phyloP scores from a whole-genome alignment of 2,888 invertebrate species.

The Drosophila neonasuta region DNA sequence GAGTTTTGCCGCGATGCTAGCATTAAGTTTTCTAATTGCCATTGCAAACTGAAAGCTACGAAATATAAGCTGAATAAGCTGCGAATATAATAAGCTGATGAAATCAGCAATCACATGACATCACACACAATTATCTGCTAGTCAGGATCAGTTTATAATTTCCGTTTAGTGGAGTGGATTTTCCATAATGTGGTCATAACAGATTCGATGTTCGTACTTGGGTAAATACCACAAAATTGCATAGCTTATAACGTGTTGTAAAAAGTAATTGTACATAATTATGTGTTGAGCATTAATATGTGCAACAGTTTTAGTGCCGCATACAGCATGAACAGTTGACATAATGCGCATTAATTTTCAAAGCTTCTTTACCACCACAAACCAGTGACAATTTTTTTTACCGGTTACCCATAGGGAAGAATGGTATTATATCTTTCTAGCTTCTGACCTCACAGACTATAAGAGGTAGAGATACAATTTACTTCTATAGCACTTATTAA shows the following conservation, averaged over 20 bases:
- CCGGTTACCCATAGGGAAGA: too few species aligned
- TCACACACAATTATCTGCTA: slow-evolving; percentile 21
- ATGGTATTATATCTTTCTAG: too few species aligned
- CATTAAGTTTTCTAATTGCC: slow-evolving; percentile 65
- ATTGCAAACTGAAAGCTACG: slow-evolving; percentile 47
- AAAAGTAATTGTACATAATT: slow-evolving; percentile 53
- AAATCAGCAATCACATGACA: slow-evolving; percentile 27
- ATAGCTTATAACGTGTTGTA: slow-evolving; percentile 38
- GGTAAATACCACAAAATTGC: slow-evolving; percentile 47
- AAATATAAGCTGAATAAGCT: slow-evolving; percentile 28
- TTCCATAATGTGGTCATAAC: slow-evolving; percentile 34
- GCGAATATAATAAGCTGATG: slow-evolving; percentile 53
- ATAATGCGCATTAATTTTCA: neutral
- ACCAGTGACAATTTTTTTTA: neutral
- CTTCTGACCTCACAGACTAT: too few species aligned
- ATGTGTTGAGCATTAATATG: neutral
- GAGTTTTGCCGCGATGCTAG: slow-evolving; percentile 13
- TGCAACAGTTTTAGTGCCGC: slow-evolving; percentile 27
- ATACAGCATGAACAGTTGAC: neutral
- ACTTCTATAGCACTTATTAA: too few species aligned
- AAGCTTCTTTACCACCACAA: neutral
- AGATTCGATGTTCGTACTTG: slow-evolving; percentile 29
- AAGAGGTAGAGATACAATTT: too few species aligned
- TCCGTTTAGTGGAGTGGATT: slow-evolving; percentile 6
- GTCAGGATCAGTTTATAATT: slow-evolving; percentile 15